phyloP scores from a whole-genome alignment of 2,113 vertebrate genomes.

The Cromileptes altivelis region DNA sequence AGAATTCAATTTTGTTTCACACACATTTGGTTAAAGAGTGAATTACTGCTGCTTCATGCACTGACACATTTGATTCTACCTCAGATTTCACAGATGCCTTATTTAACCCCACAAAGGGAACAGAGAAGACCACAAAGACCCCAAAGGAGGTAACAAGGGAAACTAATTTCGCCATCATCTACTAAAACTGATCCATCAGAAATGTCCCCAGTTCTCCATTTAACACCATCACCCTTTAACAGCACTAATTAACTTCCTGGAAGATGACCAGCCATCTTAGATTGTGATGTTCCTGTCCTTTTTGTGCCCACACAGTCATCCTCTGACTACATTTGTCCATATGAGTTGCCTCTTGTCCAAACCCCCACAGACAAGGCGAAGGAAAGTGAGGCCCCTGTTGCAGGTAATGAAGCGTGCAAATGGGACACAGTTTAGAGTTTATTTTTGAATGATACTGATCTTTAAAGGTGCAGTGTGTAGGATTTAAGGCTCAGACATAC shows the following conservation, averaged over 20 bases:
- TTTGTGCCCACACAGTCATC: slow-evolving; percentile 70
- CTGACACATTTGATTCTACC: slow-evolving; percentile 21
- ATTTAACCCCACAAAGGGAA: slow-evolving; percentile 85
- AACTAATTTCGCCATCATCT: background rate
- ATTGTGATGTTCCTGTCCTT: slow-evolving; percentile 40
- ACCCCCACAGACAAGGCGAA: slow-evolving; percentile 19
- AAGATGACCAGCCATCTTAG: slow-evolving; percentile 30
- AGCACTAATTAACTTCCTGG: slow-evolving; percentile 44
- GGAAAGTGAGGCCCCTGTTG: slow-evolving; percentile 38
- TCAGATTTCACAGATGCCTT: slow-evolving; percentile 87
- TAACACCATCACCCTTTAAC: slow-evolving; percentile 24
- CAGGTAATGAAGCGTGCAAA: slow-evolving; percentile 70
- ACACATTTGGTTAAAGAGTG: slow-evolving; percentile 1
- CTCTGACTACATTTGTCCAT: slow-evolving; percentile 79
- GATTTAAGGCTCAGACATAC: no score
- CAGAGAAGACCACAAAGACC: slow-evolving; percentile 81
- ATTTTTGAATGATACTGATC: background rate
- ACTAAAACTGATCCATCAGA: slow-evolving; percentile 15
- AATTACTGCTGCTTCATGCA: background rate
- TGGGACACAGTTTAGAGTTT: background rate
- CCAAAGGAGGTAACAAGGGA: slow-evolving; percentile 75
- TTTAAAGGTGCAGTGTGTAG: no score
- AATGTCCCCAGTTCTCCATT: slow-evolving; percentile 12
- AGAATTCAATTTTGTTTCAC: background rate
- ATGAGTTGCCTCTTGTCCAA: slow-evolving; percentile 78